Base-by-base conservation (phyloP, 1,140 invertebrate genomes). In the Holotrichia oblita region DNA sequence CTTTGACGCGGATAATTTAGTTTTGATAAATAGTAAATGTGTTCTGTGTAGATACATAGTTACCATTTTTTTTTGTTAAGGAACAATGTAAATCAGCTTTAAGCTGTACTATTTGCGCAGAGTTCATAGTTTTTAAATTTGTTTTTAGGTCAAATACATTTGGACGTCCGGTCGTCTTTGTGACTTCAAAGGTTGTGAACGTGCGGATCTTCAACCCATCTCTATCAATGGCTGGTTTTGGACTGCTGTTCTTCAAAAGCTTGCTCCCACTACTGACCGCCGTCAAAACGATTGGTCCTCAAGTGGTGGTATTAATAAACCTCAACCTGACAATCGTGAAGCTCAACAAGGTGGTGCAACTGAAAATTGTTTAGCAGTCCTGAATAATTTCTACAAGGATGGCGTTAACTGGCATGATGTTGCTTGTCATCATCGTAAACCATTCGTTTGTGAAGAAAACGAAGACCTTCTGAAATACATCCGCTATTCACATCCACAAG, bases 391-490 rank as follows among this genome's bases (percentile, higher is more conserved):
- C 88, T 95, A 95, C 89, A 94, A 95, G 76, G 94, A 96, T 83
- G 94, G 94, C 24, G 93, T 95, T 48, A 93, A 95, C 84, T 96
- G 94, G 94, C 94, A 96, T 83, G 94, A 96, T 83, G 94, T 96
- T 22, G 94, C 93, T 80, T 96, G 94, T 84, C 94, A 95, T 84
- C 94, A 95, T 84, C 91, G 92, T 83, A 96, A 96, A 86, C 92
- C 94, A 2, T 94, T 93, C 87, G 92, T 95, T 17, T 96, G 94
- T 84, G 94, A 96, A 86, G 94, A 95, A 82, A 95, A 94, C 84
- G 93, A 94, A 78, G 91, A 93, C 20, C 90, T 96, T 6, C 85
- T 96, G 20, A 94, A 93, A 89, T 95, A 95, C 86, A 92, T 94
- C 42, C 89, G 92, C 81, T 94, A 92, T 85, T 94, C 91, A 75